These are phyloP conservation scores for Lipophrys pholis DNA, from an alignment of 2,113 vertebrate genomes.

Conservation along the genomic window DNA sequence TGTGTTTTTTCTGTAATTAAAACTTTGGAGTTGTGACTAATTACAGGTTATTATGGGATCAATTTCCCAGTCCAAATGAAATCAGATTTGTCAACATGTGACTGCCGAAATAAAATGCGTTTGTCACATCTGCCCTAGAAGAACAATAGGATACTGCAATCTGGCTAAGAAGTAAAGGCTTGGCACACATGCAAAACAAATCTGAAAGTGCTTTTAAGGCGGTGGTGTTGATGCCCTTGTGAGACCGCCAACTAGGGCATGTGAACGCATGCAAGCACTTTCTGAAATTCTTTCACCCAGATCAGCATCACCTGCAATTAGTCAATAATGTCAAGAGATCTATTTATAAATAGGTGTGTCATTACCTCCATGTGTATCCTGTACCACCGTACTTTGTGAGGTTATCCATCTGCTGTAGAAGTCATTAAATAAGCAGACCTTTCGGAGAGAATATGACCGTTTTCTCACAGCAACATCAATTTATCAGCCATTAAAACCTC, in stretches of 20 bases:
- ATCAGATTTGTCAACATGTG: no score
- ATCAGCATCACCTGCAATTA: slow-evolving; percentile 50
- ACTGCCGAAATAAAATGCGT: no score
- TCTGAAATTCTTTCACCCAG: slow-evolving; percentile 12
- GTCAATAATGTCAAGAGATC: slow-evolving; percentile 49
- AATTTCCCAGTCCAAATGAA: no score
- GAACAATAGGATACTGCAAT: no score
- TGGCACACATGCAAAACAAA: background rate
- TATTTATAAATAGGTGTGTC: slow-evolving; percentile 49
- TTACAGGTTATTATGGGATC: no score
- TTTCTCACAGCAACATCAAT: slow-evolving; percentile 43
- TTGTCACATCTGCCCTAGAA: no score
- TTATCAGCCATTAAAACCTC: slow-evolving; percentile 24
- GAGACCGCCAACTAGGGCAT: slow-evolving; percentile 3
- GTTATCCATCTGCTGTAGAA: slow-evolving; percentile 54
- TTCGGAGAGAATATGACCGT: slow-evolving; percentile 38
- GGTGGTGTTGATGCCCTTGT: slow-evolving; percentile 11
- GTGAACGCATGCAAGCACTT: slow-evolving; percentile 19
- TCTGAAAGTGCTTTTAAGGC: slow-evolving; percentile 3
- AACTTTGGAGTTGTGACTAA: no score
- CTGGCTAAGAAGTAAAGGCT: background rate
- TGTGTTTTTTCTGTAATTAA: no score
- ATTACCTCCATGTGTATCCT: slow-evolving; percentile 40
- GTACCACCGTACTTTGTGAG: slow-evolving; percentile 32
- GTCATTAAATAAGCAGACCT: slow-evolving; percentile 56